Evolutionary conservation across 2,113 vertebrate species (phyloP), one percentile per base, ranked within the genome.

Genomic region (Blennius ocellaris): DNA sequence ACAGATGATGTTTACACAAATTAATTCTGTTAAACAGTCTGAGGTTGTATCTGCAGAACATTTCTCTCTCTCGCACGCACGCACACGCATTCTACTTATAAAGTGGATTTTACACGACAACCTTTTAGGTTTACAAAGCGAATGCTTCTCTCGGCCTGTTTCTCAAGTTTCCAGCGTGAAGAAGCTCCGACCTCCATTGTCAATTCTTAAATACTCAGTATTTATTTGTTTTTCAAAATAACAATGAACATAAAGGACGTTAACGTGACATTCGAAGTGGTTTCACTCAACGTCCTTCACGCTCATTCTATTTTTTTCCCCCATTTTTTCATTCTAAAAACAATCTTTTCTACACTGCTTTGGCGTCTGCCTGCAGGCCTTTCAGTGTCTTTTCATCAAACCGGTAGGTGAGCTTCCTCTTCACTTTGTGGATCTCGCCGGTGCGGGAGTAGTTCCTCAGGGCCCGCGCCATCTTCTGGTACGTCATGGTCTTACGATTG

Each of bases 401-500:
- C 54, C 85, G 86, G 49, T 95, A 95, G 1, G 94, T 95, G 45
- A 95, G 92, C 69, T 95, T 95, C 45, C 93, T 86, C 69, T 94
- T 94, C 59, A 95, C 93, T 75, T 95, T 95, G 68, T 89, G 85
- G 64, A 95, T 94, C 85, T 95, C 93, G 0, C 94, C 94, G 0
- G 93, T 94, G 61, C 94, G 89, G 1, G 92, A 92, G 76, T 95
- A 95, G 85, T 95, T 95, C 47, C 94, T 83, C 6, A 94, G 76
- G 0, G 94, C 94, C 0, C 94, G 89, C 0, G 94, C 94, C 94
- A 95, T 95, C 85, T 95, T 95, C 87, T 95, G 94, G 75, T 95
- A 94, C 0, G 94, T 95, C 94, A 95, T 95, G 78, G 93, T 94
- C 69, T 95, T 95, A 61, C 94, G 93, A 53, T 95, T 95, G 1